phyloP scores from a whole-genome alignment of 2,888 invertebrate species.

The Amphipoea oculea region DNA sequence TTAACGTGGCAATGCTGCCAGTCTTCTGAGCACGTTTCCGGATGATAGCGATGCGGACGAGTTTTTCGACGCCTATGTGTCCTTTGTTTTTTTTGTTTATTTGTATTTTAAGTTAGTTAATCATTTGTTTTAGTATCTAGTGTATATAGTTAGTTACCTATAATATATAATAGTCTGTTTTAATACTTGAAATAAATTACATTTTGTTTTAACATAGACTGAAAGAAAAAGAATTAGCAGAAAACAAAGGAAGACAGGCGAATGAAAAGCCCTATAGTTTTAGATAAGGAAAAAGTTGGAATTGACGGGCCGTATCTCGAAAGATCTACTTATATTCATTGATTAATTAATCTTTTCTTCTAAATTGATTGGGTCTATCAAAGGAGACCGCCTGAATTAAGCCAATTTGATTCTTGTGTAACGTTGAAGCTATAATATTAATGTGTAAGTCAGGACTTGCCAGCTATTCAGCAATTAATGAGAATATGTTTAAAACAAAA shows the following conservation, averaged over 20 bases:
- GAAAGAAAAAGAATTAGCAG: slow-evolving; percentile 33
- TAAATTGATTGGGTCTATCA: slow-evolving; percentile 51
- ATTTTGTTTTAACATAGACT: neutral
- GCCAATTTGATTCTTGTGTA: slow-evolving; percentile 12
- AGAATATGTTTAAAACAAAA: neutral
- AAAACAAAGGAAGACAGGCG: slow-evolving; percentile 20
- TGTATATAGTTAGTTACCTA: no score
- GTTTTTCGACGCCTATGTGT: no score
- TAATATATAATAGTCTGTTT: no score
- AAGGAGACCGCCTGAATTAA: slow-evolving; percentile 35
- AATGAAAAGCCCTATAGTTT: slow-evolving; percentile 43
- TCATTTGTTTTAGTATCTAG: no score
- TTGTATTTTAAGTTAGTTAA: no score
- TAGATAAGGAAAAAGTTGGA: slow-evolving; percentile 57
- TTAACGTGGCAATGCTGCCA: no score
- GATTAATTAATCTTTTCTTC: slow-evolving; percentile 55
- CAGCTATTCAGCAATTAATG: neutral
- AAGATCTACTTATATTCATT: slow-evolving; percentile 39
- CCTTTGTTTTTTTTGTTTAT: no score
- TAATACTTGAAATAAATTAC: no score
- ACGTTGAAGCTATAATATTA: neutral
- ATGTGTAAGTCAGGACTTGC: neutral
- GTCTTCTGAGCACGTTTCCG: no score
- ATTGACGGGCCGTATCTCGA: slow-evolving; percentile 41
- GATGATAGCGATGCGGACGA: no score